A percentile compares a stretch with the other conserved stretches of the same genome.
Evolutionary conservation across 2,888 invertebrate species (phyloP).

Genomic region (Scaptomyza cyrtandrae): DNA sequence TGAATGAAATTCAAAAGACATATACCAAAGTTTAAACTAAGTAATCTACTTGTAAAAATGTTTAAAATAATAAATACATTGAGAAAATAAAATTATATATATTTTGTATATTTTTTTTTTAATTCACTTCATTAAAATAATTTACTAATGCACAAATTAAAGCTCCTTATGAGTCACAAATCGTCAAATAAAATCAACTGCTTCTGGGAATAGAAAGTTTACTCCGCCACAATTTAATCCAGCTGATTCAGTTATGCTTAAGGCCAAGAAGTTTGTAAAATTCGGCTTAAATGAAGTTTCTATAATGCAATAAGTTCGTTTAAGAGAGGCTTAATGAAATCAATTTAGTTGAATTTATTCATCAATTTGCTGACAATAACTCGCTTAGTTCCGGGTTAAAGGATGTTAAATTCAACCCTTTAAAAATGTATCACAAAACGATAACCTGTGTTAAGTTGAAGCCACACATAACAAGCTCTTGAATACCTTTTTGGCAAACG

Average conservation of each 20-base stretch:
- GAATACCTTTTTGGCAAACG: constrained; percentile 12
- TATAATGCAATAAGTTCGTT: background rate
- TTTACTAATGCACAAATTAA: background rate
- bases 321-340: background rate
- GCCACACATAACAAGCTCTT: background rate
- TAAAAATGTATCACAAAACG: background rate
- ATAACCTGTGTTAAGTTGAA: background rate
- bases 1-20: no score
- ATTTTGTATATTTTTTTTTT: no score
- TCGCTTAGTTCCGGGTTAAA: background rate
- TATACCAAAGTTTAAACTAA: no score
- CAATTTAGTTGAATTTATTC: constrained; percentile 2
- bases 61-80: no score
- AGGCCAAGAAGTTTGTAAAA: background rate
- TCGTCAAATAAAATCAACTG: background rate
- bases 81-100: no score
- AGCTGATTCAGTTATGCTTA: constrained; percentile 1
- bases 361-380: background rate
- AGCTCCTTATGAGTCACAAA: background rate
- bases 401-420: background rate
- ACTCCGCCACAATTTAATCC: background rate
- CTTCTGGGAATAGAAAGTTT: background rate
- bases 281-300: background rate
- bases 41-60: no score
- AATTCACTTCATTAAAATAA: no score